These are phyloP conservation scores for Argopecten irradians DNA, from an alignment of 1,140 invertebrate genomes.

Conservation along the genomic window DNA sequence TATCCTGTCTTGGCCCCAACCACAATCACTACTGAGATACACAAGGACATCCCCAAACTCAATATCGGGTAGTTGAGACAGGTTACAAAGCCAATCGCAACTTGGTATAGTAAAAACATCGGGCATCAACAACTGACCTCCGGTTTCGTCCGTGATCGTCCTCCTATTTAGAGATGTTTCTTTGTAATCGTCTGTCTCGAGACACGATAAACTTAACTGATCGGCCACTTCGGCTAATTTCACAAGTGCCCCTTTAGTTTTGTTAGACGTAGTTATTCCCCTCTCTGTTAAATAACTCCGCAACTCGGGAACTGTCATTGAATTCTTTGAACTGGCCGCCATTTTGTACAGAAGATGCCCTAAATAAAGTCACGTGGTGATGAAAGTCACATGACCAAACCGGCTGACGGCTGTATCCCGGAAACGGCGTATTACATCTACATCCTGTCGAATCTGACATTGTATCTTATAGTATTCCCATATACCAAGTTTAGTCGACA, in stretches of 20 bases:
- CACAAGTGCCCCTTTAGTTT: not conserved
- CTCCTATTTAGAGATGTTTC: not conserved
- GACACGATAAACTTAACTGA: not conserved
- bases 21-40: not conserved
- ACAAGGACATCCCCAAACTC: not conserved
- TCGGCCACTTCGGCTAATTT: not conserved
- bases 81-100: not conserved
- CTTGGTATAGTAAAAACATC: not conserved
- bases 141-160: not conserved
- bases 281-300: not conserved
- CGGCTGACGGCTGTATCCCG: too few relatives aligned
- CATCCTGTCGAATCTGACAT: too few relatives aligned
- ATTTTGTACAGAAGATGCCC: not conserved
- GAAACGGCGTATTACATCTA: too few relatives aligned
- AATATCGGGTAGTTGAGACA: not conserved
- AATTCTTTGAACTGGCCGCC: not conserved
- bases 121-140: not conserved
- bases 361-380: not conserved
- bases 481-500: too few relatives aligned
- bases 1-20: slow-evolving; percentile 17
- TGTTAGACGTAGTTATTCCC: not conserved
- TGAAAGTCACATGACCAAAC: not conserved
- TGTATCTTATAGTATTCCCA: too few relatives aligned
- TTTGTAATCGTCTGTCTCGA: not conserved
- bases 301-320: not conserved